Conservation (phyloP, 2,888 invertebrate genomes). For the Reticulitermes lucifugus region DNA sequence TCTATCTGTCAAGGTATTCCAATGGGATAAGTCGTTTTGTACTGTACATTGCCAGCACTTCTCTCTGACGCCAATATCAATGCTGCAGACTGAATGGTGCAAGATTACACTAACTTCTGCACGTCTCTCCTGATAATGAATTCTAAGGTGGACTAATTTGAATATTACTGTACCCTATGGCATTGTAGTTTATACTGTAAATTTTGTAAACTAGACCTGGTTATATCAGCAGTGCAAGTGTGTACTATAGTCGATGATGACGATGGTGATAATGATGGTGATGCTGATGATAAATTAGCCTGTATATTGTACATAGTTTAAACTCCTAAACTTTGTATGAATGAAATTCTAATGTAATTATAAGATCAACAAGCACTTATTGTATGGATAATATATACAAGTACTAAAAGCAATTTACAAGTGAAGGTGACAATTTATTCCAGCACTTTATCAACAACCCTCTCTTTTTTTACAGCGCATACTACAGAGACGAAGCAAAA, state of each 20-base stretch:
- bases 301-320: slow-evolving; percentile 34
- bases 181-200: slow-evolving; percentile 24
- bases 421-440: background rate
- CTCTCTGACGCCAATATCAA: too few relatives aligned
- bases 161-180: too few relatives aligned
- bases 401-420: background rate
- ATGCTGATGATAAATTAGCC: slow-evolving; percentile 10
- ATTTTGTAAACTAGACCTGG: slow-evolving; percentile 38
- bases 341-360: slow-evolving; percentile 37
- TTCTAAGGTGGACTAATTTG: too few relatives aligned
- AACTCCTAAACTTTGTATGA: background rate
- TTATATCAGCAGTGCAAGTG: slow-evolving; percentile 8
- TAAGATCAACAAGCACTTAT: slow-evolving; percentile 10
- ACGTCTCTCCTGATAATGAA: too few relatives aligned
- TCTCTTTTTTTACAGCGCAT: too few relatives aligned
- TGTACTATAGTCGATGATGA: slow-evolving; percentile 17
- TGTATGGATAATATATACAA: slow-evolving; percentile 35
- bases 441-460: too few relatives aligned
- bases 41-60: too few relatives aligned
- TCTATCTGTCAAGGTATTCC: too few relatives aligned
- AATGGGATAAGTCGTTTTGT: too few relatives aligned
- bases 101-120: too few relatives aligned
- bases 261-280: background rate
- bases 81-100: too few relatives aligned
- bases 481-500: too few relatives aligned